Conservation (phyloP, 2,888 invertebrate species). For the Choristoneura rosaceana region DNA sequence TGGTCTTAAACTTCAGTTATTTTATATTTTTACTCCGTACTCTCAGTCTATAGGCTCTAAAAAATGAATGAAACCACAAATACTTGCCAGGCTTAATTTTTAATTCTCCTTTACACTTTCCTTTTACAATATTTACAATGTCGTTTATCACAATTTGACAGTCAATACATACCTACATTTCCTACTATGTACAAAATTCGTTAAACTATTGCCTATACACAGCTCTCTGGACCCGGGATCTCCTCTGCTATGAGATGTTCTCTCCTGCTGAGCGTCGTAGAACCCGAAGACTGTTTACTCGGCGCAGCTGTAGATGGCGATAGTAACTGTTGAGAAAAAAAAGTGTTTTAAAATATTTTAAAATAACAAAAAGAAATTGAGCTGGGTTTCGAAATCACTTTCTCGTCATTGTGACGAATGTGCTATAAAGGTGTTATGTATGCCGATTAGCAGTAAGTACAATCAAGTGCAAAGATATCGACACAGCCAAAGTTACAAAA, state of each 20-base stretch:
- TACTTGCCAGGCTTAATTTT: constrained; percentile 56
- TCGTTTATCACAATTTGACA: constrained; percentile 75
- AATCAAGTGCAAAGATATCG: too few relatives aligned
- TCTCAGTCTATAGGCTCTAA: too few relatives aligned
- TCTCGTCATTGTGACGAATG: too few relatives aligned
- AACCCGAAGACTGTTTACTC: constrained; percentile 63
- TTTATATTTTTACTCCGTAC: too few relatives aligned
- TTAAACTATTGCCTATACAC: constrained; percentile 69
- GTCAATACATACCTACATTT: constrained; percentile 65
- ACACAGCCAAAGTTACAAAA: too few relatives aligned
- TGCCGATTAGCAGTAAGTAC: too few relatives aligned
- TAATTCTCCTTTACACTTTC: constrained; percentile 50
- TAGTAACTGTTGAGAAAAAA: constrained; percentile 57
- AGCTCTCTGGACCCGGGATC: constrained; percentile 82
- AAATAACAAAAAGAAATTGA: too few relatives aligned
- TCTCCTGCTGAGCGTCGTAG: constrained; percentile 73
- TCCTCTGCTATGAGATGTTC: constrained; percentile 82
- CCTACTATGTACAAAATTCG: constrained; percentile 64
- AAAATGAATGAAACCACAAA: not conserved
- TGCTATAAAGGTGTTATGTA: too few relatives aligned
- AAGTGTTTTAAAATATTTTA: too few relatives aligned
- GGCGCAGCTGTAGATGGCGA: constrained; percentile 62
- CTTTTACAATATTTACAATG: constrained; percentile 67
- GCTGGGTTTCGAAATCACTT: too few relatives aligned
- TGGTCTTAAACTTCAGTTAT: too few relatives aligned